phyloP scores from a whole-genome alignment of 2,797 vertebrate genomes.

The Labroides dimidiatus region DNA sequence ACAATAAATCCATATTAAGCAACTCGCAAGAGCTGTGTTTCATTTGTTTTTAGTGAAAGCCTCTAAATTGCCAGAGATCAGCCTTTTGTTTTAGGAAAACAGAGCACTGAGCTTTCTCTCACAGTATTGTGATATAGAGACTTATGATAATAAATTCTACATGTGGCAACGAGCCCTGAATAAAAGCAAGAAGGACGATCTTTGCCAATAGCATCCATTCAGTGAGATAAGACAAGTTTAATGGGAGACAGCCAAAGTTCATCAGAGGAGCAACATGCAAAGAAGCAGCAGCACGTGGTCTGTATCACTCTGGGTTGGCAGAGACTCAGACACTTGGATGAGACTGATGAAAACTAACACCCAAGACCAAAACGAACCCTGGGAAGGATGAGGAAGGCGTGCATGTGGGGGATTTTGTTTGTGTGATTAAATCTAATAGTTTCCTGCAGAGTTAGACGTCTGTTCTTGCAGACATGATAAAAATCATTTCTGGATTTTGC shows the following conservation, averaged over 20 bases:
- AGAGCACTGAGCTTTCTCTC: conserved; percentile 52
- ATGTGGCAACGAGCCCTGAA: conserved; percentile 34
- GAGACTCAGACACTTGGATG: conserved; percentile 26
- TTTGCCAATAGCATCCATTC: conserved; percentile 44
- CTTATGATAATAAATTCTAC: conserved; percentile 59
- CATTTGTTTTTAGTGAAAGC: conserved; percentile 63
- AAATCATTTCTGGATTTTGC: background rate
- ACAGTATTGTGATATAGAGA: conserved; percentile 37
- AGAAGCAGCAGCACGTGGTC: conserved; percentile 41
- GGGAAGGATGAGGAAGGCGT: conserved; percentile 27
- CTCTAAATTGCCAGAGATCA: conserved; percentile 55
- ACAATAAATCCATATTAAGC: conserved; percentile 66
- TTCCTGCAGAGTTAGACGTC: conserved; percentile 28
- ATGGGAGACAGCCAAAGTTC: conserved; percentile 56
- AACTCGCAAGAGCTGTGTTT: conserved; percentile 54
- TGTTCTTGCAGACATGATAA: conserved; percentile 9
- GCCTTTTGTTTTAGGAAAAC: conserved; percentile 58
- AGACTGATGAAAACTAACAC: conserved; percentile 45
- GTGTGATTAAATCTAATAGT: conserved; percentile 40
- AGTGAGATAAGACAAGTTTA: conserved; percentile 46
- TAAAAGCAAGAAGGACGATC: conserved; percentile 21
- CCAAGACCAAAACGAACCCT: conserved; percentile 28
- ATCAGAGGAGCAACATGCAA: conserved; percentile 31
- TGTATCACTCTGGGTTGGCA: conserved; percentile 45
- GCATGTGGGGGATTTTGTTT: conserved; percentile 35